Conservation (phyloP, 2,113 vertebrate species). For the Regulus satrapa region DNA sequence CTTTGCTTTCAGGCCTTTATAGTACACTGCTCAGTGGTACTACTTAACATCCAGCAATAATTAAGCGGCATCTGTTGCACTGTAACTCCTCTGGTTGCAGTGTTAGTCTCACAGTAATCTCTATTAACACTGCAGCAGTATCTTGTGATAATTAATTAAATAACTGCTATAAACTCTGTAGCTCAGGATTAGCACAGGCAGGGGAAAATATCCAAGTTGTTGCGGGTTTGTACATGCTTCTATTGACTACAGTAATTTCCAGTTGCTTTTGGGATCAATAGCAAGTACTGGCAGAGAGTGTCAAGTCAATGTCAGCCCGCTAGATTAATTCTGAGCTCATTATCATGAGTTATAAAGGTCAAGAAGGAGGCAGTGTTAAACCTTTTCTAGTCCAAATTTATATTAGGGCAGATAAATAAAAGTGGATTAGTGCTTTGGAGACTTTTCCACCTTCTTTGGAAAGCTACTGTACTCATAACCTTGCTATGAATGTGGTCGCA, state of each 20-base stretch:
- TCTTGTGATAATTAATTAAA: slow-evolving; percentile 7
- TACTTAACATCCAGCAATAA: neutral
- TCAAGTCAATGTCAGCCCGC: neutral
- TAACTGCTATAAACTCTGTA: neutral
- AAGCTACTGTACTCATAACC: neutral
- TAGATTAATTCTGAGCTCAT: slow-evolving; percentile 46
- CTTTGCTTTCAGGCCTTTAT: neutral
- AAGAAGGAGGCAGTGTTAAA: slow-evolving; percentile 7
- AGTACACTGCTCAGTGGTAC: neutral
- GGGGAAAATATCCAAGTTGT: neutral
- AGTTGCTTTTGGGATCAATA: slow-evolving; percentile 15
- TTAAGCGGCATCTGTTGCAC: neutral
- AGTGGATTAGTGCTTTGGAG: neutral
- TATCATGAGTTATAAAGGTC: slow-evolving; percentile 14
- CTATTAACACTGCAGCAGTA: neutral
- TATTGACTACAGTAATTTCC: neutral
- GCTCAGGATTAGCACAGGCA: neutral
- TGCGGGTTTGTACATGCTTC: neutral
- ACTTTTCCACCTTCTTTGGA: neutral
- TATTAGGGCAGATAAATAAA: neutral
- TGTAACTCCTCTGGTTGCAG: neutral
- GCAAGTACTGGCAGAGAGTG: neutral
- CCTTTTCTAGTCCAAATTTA: neutral
- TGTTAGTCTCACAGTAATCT: neutral
- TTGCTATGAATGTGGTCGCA: neutral